Evolutionary conservation across 2,113 vertebrate species (phyloP), one percentile per base, ranked within the genome.

Genomic region (Camelus bactrianus): DNA sequence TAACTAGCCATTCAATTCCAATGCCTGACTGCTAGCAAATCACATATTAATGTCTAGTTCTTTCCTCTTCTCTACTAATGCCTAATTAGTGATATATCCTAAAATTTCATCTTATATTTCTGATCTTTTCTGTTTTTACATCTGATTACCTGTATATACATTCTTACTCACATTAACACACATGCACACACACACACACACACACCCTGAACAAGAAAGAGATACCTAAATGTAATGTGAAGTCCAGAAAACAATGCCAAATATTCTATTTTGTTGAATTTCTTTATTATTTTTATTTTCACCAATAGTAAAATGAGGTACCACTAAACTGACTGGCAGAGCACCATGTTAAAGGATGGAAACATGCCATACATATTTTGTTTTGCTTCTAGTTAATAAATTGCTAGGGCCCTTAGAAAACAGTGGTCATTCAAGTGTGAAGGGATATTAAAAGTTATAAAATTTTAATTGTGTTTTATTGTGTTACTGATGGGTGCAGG

Each of bases 211-310:
- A 76, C 19, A 64, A 70, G 32, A 60, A 32, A 69, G 2, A 38
- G 6, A 82, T 20, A 73, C 4, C 50, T 69, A 30, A 90, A 89
- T 50, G 13, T 72, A 84, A 64, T n/a, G 7, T 32, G 11, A 88
- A 72, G 15, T 35, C 2, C 5, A 80, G 19, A 17, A 50, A 89
- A 52, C 22, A 82, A 54, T n/a, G 16, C 4, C 42, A 65, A 54
- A 19, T 62, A 85, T 56, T 48, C 8, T 76, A 58, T 73, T 46
- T 38, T 17, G 46, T 4, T 91, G 73, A 56, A 85, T 89, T 89
- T 58, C 28, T 84, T 92, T 70, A 69, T 88, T 88, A 28, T 73
- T 82, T 94, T 82, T 76, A 62, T 73, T 92, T 64, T 85, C 19
- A 69, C 6, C 30, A 73, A 7, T 80, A 17, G 2, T 76, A 82